These are phyloP conservation scores for Channallabes apus DNA, from an alignment of 2,797 vertebrate genomes.

Conservation along the genomic window DNA sequence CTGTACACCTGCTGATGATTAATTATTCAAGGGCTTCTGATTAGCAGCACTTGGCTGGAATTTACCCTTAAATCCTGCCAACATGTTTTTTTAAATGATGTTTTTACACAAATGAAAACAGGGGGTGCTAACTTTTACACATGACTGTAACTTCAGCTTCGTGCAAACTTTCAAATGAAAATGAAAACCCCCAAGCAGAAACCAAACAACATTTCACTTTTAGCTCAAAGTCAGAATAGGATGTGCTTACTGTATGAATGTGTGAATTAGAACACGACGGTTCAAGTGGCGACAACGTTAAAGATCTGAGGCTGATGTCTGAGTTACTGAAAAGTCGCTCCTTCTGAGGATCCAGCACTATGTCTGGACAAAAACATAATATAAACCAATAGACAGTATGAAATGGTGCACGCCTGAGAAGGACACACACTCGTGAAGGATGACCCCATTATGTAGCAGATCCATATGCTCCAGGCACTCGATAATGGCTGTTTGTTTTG, in stretches of 20 bases:
- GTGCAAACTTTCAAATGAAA: not conserved
- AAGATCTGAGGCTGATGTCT: no score
- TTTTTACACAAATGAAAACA: no score
- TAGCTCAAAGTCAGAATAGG: not conserved
- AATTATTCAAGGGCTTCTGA: no score
- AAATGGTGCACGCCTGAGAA: not conserved
- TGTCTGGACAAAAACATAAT: not conserved
- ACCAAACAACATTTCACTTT: not conserved
- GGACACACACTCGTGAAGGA: not conserved
- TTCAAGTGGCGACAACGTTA: not conserved
- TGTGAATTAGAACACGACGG: not conserved
- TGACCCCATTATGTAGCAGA: not conserved
- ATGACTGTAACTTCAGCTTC: not conserved
- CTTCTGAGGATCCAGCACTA: not conserved
- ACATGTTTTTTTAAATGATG: no score
- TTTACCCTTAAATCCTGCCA: no score
- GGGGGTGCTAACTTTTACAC: no score
- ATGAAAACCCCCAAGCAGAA: not conserved
- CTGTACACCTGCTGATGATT: no score
- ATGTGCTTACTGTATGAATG: not conserved
- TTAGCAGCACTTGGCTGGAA: no score
- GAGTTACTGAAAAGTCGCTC: not conserved
- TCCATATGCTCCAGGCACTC: constrained; percentile 2
- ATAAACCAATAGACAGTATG: not conserved
- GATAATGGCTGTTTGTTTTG: constrained; percentile 13